phyloP scores from a whole-genome alignment of 2,113 vertebrate species.

The Bos indicus region DNA sequence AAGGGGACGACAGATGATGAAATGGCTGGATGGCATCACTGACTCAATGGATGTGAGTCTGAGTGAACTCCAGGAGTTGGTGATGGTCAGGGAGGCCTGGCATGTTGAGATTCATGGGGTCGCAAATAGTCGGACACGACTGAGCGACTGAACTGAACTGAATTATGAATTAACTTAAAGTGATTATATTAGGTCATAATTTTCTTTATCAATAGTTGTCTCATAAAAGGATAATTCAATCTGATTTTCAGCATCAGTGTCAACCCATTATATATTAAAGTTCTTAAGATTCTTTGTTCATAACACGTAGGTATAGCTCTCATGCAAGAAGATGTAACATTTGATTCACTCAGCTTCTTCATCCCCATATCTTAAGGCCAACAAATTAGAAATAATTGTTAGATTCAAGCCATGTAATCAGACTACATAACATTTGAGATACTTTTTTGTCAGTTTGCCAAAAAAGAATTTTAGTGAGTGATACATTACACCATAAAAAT shows the following conservation, averaged over 20 bases:
- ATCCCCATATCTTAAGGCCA: slow-evolving; percentile 58
- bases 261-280: neutral
- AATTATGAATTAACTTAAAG: neutral
- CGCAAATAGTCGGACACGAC: no score
- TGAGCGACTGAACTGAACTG: no score
- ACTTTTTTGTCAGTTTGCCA: slow-evolving; percentile 70
- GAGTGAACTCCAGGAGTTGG: no score
- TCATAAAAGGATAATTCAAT: neutral
- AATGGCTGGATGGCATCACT: no score
- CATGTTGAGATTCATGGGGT: no score
- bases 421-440: slow-evolving; percentile 69
- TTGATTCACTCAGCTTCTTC: slow-evolving; percentile 2
- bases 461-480: slow-evolving; percentile 76
- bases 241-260: neutral
- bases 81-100: no score
- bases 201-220: neutral
- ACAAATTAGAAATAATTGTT: slow-evolving; percentile 76
- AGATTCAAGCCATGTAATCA: slow-evolving; percentile 74
- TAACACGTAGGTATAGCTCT: neutral
- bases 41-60: no score
- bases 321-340: neutral
- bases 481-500: slow-evolving; percentile 69
- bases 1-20: no score
- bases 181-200: neutral
- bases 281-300: slow-evolving; percentile 24